These are phyloP conservation scores for Luehdorfia chinensis DNA, from an alignment of 1,140 invertebrate species.

Conservation along the genomic window DNA sequence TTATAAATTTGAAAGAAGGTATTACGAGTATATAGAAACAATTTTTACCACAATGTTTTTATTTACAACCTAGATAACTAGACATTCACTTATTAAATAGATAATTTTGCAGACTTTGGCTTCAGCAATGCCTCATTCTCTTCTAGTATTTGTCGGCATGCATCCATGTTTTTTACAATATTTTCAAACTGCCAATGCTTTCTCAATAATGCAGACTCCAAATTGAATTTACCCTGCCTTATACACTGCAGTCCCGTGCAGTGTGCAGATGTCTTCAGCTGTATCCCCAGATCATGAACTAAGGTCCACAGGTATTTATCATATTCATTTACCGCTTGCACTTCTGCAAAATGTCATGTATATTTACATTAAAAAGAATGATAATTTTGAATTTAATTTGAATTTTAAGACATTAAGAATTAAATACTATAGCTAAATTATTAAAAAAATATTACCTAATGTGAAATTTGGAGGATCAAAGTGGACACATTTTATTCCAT, in stretches of 20 bases:
- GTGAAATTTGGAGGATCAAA: constrained; percentile 91
- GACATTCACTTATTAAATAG: constrained; percentile 20
- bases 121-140: constrained; percentile 74
- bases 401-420: neutral
- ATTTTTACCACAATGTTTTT: neutral
- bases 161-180: constrained; percentile 85
- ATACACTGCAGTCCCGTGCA: constrained; percentile 89
- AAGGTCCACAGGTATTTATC: constrained; percentile 85
- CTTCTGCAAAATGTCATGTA: constrained; percentile 87
- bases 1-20: no score
- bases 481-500: constrained; percentile 90
- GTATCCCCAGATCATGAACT: constrained; percentile 88
- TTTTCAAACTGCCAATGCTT: constrained; percentile 89
- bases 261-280: constrained; percentile 87
- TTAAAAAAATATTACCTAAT: no score
- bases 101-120: constrained; percentile 53
- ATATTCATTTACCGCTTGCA: constrained; percentile 91
- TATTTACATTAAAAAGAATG: constrained; percentile 25
- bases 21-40: neutral
- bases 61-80: constrained; percentile 1
- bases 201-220: constrained; percentile 85
- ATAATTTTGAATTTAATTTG: neutral
- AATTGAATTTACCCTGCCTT: constrained; percentile 88
- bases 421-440: no score
- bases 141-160: constrained; percentile 75